Evolutionary conservation across 2,888 invertebrate species (phyloP), one percentile per base, ranked within the genome.

Genomic region (Dendrolimus pini): DNA sequence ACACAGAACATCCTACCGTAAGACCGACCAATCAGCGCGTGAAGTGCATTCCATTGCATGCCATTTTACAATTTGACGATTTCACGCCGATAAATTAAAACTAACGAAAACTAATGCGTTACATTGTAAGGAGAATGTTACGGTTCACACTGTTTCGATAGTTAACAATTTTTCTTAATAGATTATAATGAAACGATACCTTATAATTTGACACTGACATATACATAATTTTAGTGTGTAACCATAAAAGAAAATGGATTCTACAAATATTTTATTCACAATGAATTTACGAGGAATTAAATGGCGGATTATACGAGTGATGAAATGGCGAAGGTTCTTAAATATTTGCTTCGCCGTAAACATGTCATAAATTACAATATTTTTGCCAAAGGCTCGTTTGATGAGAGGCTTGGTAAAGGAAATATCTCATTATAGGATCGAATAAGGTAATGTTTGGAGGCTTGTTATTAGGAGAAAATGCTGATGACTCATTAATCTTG

Each of bases 321-420:
- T 47, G 47, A 47, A 47, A 47, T 10, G 9, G 12, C 47, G 47
- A 47, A 10, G 47, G 9, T 12, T 12, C 56, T 60, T 60, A 58
- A 56, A 56, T 55, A 54, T 60, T 47, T 41, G 60, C 57, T 55
- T 41, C 52, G 57, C 14, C 56, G 61, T 60, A 54, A 60, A 60
- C 55, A 58, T 52, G 54, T 54, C 57, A 59, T 62, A 62, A 60
- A 62, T 62, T 62, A 62, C 55, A 55, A 62, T 62, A 60, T 55
- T 58, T 61, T 58, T 58, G 52, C 52, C 55, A 14, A 52, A 53
- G 58, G 12, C 57, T 53, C 55, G 47, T 54, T 57, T 59, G 53
- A 59, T 55, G 54, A 41, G 53, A 41, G 9, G 47, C 47, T 47
- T 47, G 9, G 12, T 47, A 47, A 47, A 47, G 9, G 9, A 9